Evolutionary conservation across 2,888 invertebrate species (phyloP), one percentile per base, ranked within the genome.

Genomic region (Neoitamus cyanurus): DNA sequence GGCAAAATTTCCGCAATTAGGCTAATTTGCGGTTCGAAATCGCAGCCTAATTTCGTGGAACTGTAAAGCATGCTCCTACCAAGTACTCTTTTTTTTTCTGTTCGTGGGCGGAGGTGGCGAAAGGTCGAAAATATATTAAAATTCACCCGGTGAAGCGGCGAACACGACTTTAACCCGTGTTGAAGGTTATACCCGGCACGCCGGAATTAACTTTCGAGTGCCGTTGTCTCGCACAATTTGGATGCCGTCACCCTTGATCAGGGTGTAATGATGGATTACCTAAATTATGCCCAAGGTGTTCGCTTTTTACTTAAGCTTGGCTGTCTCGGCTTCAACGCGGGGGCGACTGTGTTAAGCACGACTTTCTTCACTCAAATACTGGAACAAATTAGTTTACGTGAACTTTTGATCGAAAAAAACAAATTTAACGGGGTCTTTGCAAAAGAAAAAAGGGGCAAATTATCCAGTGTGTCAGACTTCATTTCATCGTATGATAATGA

Each of bases 281-380:
- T 58, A 58, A 58, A 58, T 58, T 25, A 58, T 58, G 58, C 58
- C 58, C 58, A 58, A 58, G 58, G 58, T 58, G 58, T 58, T 58
- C 15, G 58, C 37, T 11, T 7, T 9, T 20, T 58, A 20, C 58
- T 58, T 58, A 58, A 58, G 15, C 25, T 58, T 58, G 3, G 20
- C 58, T 20, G 13, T 42, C 20, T 58, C 58, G n/a, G n/a, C n/a
- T 25, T 25, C 20, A 6, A 58, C 25, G 9, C 25, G 42, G 42
- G 4, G 42, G 42, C 11, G 58, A 58, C 9, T 58, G 1, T 25
- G 25, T 58, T 58, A 20, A 58, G 25, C 20, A 9, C n/a, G 42
- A 42, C 5, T 25, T 20, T 58, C 9, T 58, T 58, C 25, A 7
- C 58, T 58, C 9, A 11, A 20, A 20, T 58, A 58, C 15, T 58